Evolutionary conservation across 2,797 vertebrate species (phyloP).

Genomic region (Paguma larvata): DNA sequence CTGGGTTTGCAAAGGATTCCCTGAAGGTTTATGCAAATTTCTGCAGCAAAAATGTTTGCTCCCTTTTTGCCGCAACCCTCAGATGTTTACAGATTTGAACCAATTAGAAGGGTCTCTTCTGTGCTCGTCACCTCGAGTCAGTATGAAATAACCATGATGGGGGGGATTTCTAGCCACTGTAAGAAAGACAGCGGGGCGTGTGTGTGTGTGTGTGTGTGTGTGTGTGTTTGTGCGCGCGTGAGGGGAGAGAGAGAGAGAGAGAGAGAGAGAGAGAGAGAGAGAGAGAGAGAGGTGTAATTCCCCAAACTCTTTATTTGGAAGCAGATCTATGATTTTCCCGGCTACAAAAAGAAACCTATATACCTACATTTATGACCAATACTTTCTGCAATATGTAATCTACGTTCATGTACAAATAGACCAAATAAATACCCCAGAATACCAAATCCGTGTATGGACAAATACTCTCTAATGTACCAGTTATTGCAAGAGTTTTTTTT

Average conservation of each 20-base stretch:
- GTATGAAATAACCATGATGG: constrained; percentile 23
- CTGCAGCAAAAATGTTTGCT: constrained; percentile 82
- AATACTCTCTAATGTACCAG: constrained; percentile 18
- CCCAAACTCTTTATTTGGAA: constrained; percentile 52
- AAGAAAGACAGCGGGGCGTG: neutral
- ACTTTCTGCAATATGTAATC: constrained; percentile 10
- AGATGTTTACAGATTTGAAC: constrained; percentile 72
- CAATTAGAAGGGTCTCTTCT: constrained; percentile 52
- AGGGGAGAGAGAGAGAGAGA: neutral
- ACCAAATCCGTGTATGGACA: constrained; percentile 20
- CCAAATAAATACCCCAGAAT: neutral
- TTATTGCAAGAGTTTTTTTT: constrained; percentile 24
- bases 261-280: neutral
- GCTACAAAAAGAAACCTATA: constrained; percentile 47
- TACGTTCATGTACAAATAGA: neutral
- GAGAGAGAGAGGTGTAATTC: neutral
- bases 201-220: neutral
- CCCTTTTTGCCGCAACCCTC: constrained; percentile 62
- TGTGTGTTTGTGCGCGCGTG: neutral
- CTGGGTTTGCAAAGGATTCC: constrained; percentile 7
- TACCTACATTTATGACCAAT: constrained; percentile 34
- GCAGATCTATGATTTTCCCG: constrained; percentile 24
- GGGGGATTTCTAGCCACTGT: neutral
- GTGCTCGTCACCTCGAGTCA: neutral
- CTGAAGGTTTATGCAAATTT: constrained; percentile 86